Evolutionary conservation across 2,797 vertebrate genomes (phyloP), one percentile per base, ranked within the genome.

Genomic region (Vultur gryphus): DNA sequence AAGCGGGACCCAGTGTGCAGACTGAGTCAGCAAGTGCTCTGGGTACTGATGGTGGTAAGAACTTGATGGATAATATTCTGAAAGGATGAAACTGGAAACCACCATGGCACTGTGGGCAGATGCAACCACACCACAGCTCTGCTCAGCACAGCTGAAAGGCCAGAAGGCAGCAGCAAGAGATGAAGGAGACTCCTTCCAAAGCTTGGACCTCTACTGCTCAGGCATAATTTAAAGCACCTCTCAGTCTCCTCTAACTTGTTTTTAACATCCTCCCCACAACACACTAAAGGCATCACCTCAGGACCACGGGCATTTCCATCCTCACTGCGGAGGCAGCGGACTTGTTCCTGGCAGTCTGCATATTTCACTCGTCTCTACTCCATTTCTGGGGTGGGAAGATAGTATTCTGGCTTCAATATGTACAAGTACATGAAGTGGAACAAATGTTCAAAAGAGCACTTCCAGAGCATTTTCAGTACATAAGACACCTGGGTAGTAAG

Each of bases 81-180:
- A 61, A 79, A 77, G 35, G 62, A 28, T 37, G 65, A 76, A 89
- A 64, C 9, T 65, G 58, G 58, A 73, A 91, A n/a, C 6, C 73
- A 64, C 44, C 35, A 2, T 0, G 19, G 70, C 19, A 2, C 0
- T 28, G 24, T 4, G 33, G 70, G 58, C 51, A 86, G 66, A 59
- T 39, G 65, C 58, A 84, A 44, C 39, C 77, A 44, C 25, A 62
- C 2, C 54, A 77, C 54, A 62, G 44, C 46, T 73, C 71, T 70
- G 15, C 75, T 83, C 64, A 59, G 87, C 65, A 37, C 70, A 58
- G 64, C 55, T 46, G 17, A 25, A 39, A 59, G 29, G 57, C 44
- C 72, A 78, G 61, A 44, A 70, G 59, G 33, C n/a, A 87, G 21
- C 58, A 76, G 52, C n/a, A 54, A 39, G 57, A 86, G 26, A 48